Evolutionary conservation across 2,797 vertebrate genomes (phyloP).

Genomic region (Sus cebifrons): DNA sequence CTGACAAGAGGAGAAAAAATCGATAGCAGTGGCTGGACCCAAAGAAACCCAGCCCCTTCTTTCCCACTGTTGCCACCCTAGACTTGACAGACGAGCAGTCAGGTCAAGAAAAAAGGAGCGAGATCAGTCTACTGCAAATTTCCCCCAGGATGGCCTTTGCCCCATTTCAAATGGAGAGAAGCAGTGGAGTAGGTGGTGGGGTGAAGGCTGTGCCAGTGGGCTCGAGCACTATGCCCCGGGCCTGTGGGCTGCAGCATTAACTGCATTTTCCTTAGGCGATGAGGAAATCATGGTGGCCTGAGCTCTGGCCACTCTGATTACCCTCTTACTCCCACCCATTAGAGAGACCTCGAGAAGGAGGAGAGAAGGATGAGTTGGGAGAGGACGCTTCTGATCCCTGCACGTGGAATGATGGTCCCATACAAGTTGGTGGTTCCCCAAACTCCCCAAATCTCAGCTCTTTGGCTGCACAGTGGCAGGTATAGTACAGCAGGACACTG

Average conservation of each 20-base stretch:
- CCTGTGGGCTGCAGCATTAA: background rate
- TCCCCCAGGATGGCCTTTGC: background rate
- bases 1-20: slow-evolving; percentile 32
- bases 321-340: background rate
- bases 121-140: background rate
- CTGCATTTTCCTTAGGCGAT: background rate
- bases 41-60: background rate
- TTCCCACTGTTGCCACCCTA: background rate
- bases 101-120: background rate
- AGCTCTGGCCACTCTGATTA: background rate
- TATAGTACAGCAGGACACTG: background rate
- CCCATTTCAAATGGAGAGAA: background rate
- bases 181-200: too few relatives aligned
- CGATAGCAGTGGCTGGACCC: background rate
- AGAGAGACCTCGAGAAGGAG: background rate
- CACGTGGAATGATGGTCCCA: background rate
- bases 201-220: background rate
- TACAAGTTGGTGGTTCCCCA: too few relatives aligned
- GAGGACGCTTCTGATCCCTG: background rate
- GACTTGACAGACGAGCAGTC: background rate
- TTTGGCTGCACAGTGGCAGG: background rate
- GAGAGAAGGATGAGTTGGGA: background rate
- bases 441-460: background rate
- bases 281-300: background rate
- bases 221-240: background rate